Evolutionary conservation across 2,113 vertebrate species (phyloP), one percentile per base, ranked within the genome.

Genomic region (Neotragus pygmaeus): DNA sequence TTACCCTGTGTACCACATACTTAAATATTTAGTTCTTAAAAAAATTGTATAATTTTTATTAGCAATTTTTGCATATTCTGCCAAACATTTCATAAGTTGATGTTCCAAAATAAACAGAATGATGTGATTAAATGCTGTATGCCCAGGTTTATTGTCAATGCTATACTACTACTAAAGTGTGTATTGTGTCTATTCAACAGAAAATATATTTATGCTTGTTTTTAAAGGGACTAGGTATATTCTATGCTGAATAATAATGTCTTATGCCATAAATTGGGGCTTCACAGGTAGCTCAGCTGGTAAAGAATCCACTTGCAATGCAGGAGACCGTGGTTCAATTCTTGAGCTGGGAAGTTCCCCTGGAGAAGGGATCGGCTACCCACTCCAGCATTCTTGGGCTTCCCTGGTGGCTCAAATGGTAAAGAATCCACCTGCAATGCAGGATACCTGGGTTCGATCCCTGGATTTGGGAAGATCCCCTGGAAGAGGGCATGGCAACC

Each of bases 201-300:
- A 81, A 94, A 82, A 62, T 11, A 25, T 28, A 66, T 55, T 94
- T 94, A 64, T 7, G 51, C 6, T 94, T 89, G 2, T n/a, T 93
- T 87, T 85, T 13, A 87, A 96, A 84, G 77, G 47, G 17, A 30
- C 39, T 90, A 36, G 7, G 33, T 66, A 49, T 43, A 96, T 27
- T 91, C 23, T 81, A n/a, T 85, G 49, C 45, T 84, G 33, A 49
- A n/a, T 73, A 81, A 87, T 94, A 19, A 78, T 49, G 28, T 57
- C 43, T 78, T 85, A 14, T 84, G 47, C 7, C 13, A 70, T 70
- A 36, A 70, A 21, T 0, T 70, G 64, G 17, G n/a, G 64, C n/a
- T 70, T 70, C 19, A 36, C 17, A 11, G 64, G 66, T 70, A 70
- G 10, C 66, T 70, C 66, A 70, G n/a, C 19, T 70, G n/a, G 66